phyloP scores from a whole-genome alignment of 2,797 vertebrate species.

The Ctenopoma multispine region DNA sequence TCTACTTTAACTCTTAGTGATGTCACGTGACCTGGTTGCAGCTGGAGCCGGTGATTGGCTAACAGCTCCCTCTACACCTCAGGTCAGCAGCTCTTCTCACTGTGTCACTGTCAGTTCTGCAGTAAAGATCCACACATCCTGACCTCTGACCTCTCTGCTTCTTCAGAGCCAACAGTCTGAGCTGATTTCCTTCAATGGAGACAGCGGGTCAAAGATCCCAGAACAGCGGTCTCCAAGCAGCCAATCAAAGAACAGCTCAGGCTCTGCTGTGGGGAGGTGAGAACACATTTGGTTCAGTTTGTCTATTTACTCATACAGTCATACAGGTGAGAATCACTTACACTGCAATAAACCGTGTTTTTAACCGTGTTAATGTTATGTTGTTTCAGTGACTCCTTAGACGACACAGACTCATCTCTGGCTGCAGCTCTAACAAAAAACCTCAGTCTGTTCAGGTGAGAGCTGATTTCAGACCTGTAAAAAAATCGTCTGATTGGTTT shows the following conservation, averaged over 20 bases:
- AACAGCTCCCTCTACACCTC: background rate
- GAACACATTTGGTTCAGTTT: fast-evolving
- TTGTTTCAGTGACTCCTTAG: conserved; percentile 46
- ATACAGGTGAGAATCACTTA: fast-evolving
- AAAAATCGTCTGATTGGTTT: background rate
- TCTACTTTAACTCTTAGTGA: conserved; percentile 30
- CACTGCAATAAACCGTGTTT: background rate
- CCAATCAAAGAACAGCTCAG: conserved; percentile 3
- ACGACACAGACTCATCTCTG: conserved; percentile 59
- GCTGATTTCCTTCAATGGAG: conserved; percentile 9
- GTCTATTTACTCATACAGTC: background rate
- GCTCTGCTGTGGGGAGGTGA: conserved; percentile 53
- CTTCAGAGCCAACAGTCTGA: conserved; percentile 32
- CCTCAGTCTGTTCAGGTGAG: conserved; percentile 69
- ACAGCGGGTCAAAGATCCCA: background rate
- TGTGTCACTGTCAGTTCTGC: background rate
- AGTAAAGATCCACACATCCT: background rate
- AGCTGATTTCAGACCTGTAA: background rate
- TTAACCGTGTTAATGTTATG: too few relatives aligned
- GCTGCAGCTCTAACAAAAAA: conserved; percentile 57
- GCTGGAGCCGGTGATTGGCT: conserved; percentile 13
- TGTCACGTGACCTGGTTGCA: background rate
- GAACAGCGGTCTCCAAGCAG: background rate
- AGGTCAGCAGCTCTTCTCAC: conserved; percentile 47
- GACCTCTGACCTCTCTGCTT: conserved; percentile 33